A percentile compares a stretch with the other conserved stretches of the same genome.
These are phyloP conservation scores for Pangasius larnaudii DNA, from an alignment of 2,797 vertebrate genomes.

Conservation along the genomic window DNA sequence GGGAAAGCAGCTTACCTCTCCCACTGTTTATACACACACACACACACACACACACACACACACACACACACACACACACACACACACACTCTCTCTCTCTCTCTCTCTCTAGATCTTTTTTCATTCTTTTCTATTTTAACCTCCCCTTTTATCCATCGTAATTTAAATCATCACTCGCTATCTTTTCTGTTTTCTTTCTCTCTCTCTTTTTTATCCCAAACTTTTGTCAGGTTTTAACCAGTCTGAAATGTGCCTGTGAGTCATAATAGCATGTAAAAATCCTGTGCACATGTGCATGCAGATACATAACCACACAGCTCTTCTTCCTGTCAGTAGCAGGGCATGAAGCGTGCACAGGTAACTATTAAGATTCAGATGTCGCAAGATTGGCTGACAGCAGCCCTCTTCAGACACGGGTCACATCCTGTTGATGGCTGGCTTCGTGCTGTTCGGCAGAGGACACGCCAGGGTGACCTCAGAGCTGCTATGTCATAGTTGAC, in stretches of 20 bases:
- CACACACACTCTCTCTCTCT: background rate
- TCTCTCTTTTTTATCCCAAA: background rate
- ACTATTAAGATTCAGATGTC: slow-evolving; percentile 66
- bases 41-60: too few species aligned
- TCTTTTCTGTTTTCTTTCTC: background rate
- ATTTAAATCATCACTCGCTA: background rate
- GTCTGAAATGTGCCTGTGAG: slow-evolving; percentile 16
- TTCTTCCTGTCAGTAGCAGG: slow-evolving; percentile 65
- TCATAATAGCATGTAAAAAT: slow-evolving; percentile 19
- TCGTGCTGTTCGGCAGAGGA: slow-evolving; percentile 29
- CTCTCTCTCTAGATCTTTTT: background rate
- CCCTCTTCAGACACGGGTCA: slow-evolving; percentile 77
- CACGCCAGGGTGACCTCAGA: slow-evolving; percentile 61
- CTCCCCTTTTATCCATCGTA: background rate
- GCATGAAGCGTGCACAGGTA: slow-evolving; percentile 61
- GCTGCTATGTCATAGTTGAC: slow-evolving; percentile 69
- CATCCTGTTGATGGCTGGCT: slow-evolving; percentile 66
- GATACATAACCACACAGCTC: slow-evolving; percentile 42
- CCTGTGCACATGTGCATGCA: slow-evolving; percentile 9
- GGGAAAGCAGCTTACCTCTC: background rate
- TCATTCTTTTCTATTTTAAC: background rate
- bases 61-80: too few species aligned
- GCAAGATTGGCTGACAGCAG: slow-evolving; percentile 71
- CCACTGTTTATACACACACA: background rate
- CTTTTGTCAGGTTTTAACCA: background rate